Evolutionary conservation across 2,113 vertebrate species (phyloP), one percentile per base, ranked within the genome.

Genomic region (Pomatorhinus ruficollis): DNA sequence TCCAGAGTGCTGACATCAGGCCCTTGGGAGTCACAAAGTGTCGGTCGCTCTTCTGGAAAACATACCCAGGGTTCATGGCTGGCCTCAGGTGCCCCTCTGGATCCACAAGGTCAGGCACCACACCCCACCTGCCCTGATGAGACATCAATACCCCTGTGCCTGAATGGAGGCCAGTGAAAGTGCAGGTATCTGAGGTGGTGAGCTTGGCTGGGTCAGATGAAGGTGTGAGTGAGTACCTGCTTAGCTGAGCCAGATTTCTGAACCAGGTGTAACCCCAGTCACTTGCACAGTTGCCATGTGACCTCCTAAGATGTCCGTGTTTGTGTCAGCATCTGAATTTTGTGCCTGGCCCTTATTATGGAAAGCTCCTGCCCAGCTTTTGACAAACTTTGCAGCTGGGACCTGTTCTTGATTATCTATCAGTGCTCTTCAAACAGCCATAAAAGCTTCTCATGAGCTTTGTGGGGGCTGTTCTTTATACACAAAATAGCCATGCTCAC

Each of bases 371-470:
- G 59, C 23, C 52, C 61, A 57, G 78, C 9, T 90, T 96, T 77
- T 83, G 52, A 80, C 50, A 77, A 94, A 83, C 85, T 95, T 88
- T 30, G 71, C 63, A 90, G 50, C 39, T 88, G 74, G 54, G 71
- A 80, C 6, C 15, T 28, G 10, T 20, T 86, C n/a, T 66, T 90
- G 76, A 60, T 92, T 83, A 75, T 87, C 44, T 79, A 25, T 59
- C 89, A 59, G 30, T 10, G 27, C 27, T 87, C 42, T 63, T n/a
- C 42, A 49, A 90, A 57, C 42, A 83, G 45, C 15, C 5, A 1
- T 61, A 72, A 83, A 94, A 61, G 11, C 78, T n/a, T 47, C n/a
- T 85, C 77, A 70, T 94, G 91, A 93, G 45, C 12, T 94, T 94
- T 82, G 57, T 80, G 65, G 23, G 39, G 50, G 21, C 21, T 79